Base-by-base conservation (phyloP, 2,888 invertebrate species). In the Pardosa pseudoannulata region DNA sequence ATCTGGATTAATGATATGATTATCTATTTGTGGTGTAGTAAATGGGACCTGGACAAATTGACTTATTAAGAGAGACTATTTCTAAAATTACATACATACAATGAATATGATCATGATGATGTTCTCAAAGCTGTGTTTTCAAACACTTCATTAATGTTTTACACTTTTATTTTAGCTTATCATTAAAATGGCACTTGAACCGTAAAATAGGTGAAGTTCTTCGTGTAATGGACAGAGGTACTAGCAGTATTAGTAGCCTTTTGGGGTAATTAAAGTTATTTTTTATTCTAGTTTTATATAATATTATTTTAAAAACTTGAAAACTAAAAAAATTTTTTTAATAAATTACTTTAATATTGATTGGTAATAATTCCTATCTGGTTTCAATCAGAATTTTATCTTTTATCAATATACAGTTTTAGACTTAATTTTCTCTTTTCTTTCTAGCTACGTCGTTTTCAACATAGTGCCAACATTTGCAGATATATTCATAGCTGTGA, bases 191-290 rank as follows among this genome's bases (percentile, higher is more conserved):
- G 99, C 99, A 99, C 92, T 92, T 99, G 41, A 94, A 95, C 0
- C 93, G 98, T 13, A 99, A 99, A 93, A 99, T 99, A 0, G 99
- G 99, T 0, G 98, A 99, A 93, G 98, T 99, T 0, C 93, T 99
- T 0, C 93, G 98, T 41, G 95, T 99, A 0, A 98, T 99, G 96
- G 99, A 99, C 92, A 94, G 99, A 88, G 99, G 99, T 89, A 98
- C 98, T 0, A 97, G 96, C 90, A 98, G 98, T 78, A 97, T 99
- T 90, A 98, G 98, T 92, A 97, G 96, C 91, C 93, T 99, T 11
- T 93, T 99, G 0, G 97, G 96, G 90, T 97, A 96, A 91, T 7
- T 46, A 16, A 36, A 7, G 50, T 50, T 16, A 16, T 50, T n/a
- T 1, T 50, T 50, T 50, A 16, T 41, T 64, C 19, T 67, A 29